Base-by-base conservation (phyloP, 2,888 invertebrate genomes). In the Dioctria rufipes region DNA sequence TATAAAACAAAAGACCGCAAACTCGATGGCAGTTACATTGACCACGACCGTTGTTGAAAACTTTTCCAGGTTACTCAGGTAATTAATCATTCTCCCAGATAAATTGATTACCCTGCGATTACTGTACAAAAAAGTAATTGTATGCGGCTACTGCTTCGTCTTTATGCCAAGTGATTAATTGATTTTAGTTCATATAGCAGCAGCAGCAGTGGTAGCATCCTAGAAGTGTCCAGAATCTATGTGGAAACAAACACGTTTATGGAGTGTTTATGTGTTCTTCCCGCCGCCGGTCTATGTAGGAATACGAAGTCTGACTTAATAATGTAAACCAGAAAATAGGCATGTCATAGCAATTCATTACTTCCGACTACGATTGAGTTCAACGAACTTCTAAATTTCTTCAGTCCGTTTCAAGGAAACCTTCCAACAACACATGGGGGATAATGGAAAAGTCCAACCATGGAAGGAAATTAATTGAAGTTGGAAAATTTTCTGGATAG, bases 31-130 rank as follows among this genome's bases (percentile, higher is more conserved):
- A n/a, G n/a, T n/a, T n/a, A n/a, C n/a, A n/a, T n/a, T 54, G 54
- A 54, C 54, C 54, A n/a, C 54, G n/a, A 11, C 11, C n/a, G n/a
- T n/a, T 54, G 5, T 54, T 54, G 11, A 5, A 54, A 54, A 54
- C 5, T 54, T 54, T 54, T 54, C n/a, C 54, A 54, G 54, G 54
- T 54, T 54, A 3, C 54, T 9, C 5, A 11, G n/a, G 54, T 54
- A 54, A 54, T 54, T 54, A 54, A 54, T 54, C 54, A 54, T 54
- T 54, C n/a, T 11, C 11, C 11, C 54, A 54, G 54, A 54, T 54
- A 54, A 54, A 54, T 54, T 54, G 54, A 54, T 54, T 54, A 54
- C 54, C 54, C 54, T 8, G 54, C 54, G 54, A 54, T 54, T 54
- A 54, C 54, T 8, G 54, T 54, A 54, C 54, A 54, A 54, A 11